Conservation (phyloP, 2,888 invertebrate genomes). For the Drosophila nigritarsus region DNA sequence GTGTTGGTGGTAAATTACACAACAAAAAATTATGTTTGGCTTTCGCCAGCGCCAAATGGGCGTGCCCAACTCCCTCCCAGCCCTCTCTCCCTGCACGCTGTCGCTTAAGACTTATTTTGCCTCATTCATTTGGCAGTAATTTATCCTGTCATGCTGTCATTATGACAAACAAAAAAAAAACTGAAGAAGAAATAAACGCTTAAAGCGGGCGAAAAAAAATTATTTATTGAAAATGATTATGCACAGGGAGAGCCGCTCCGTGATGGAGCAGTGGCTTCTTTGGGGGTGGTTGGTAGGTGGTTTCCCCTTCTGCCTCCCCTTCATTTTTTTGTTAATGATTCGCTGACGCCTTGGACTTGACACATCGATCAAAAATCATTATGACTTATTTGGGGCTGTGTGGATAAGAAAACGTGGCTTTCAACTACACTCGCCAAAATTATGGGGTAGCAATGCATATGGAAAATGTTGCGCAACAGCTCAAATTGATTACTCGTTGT, state of each 20-base stretch:
- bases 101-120: slow-evolving; percentile 79
- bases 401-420: slow-evolving; percentile 18
- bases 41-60: slow-evolving; percentile 77
- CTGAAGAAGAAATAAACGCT: slow-evolving; percentile 50
- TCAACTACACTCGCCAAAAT: slow-evolving; percentile 44
- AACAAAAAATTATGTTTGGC: slow-evolving; percentile 80
- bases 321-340: slow-evolving; percentile 68
- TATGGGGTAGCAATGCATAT: neutral
- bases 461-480: neutral
- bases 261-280: slow-evolving; percentile 2
- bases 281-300: slow-evolving; percentile 2
- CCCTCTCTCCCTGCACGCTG: slow-evolving; percentile 20
- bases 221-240: slow-evolving; percentile 80
- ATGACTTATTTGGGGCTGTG: slow-evolving; percentile 69
- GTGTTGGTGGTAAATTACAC: slow-evolving; percentile 77
- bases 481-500: neutral
- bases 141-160: slow-evolving; percentile 85
- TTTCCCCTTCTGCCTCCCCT: neutral
- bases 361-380: slow-evolving; percentile 84
- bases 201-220: slow-evolving; percentile 59
- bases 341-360: slow-evolving; percentile 75
- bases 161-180: slow-evolving; percentile 77
- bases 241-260: slow-evolving; percentile 37
- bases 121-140: slow-evolving; percentile 84
- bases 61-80: slow-evolving; percentile 56